A percentile compares a stretch with the other conserved stretches of the same genome.
phyloP scores from a whole-genome alignment of 2,797 vertebrate genomes.

The Trematomus bernacchii region DNA sequence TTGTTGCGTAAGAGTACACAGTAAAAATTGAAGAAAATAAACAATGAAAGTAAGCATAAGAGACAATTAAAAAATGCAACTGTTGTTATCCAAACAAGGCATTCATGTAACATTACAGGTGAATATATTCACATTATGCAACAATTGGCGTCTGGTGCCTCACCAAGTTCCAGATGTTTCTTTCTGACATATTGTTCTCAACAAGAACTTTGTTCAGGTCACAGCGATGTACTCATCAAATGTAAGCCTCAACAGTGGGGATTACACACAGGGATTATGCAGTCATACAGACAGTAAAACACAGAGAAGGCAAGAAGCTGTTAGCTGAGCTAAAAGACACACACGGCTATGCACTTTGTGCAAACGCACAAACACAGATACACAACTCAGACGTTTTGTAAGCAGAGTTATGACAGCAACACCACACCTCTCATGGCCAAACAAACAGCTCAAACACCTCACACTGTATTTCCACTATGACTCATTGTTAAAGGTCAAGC shows the following conservation, averaged over 20 bases:
- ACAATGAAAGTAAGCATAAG: not conserved
- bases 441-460: constrained; percentile 49
- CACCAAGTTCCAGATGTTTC: constrained; percentile 21
- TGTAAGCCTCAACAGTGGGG: constrained; percentile 63
- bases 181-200: constrained; percentile 2
- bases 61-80: not conserved
- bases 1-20: not conserved
- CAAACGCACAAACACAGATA: constrained; percentile 2
- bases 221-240: constrained; percentile 46
- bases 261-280: constrained; percentile 72
- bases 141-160: not conserved
- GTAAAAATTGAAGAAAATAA: not conserved
- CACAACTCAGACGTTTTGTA: not conserved
- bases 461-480: constrained; percentile 44
- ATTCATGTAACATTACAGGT: constrained; percentile 1
- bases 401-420: constrained; percentile 36
- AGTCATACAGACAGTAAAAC: constrained; percentile 66
- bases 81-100: not conserved
- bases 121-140: not conserved
- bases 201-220: constrained; percentile 33
- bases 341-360: constrained; percentile 43
- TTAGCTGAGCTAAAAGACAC: constrained; percentile 45
- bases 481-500: constrained; percentile 57
- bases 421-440: constrained; percentile 33
- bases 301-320: constrained; percentile 46